Evolutionary conservation across 2,113 vertebrate species (phyloP), one percentile per base, ranked within the genome.

Genomic region (Notarius lentiginosus): DNA sequence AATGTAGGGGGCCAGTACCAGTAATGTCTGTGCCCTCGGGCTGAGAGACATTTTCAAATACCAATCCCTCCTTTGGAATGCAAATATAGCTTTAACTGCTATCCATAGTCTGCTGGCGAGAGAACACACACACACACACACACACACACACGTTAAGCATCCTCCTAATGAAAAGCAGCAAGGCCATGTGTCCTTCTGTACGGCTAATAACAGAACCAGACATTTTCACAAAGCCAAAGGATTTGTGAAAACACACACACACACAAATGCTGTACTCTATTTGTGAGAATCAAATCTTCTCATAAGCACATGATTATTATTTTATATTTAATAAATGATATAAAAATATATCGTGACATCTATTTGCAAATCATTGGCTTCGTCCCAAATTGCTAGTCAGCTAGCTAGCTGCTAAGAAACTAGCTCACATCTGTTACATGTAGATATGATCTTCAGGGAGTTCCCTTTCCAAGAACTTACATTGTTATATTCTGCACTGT

Each of bases 1-100:
- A 70, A 84, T 79, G 61, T 84, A 56, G 63, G 68, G 70, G 86
- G 65, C 56, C 86, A 76, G 70, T 87, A 83, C 79, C 86, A 83
- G 86, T 87, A 87, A 83, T 75, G 86, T 87, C 68, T 82, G 70
- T 76, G 80, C 86, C 86, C 86, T 83, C 56, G 47, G 86, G 86
- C 86, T 34, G 47, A 86, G 80, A 60, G 80, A 73, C 79, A 65
- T 83, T 87, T 75, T 83, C 58, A 65, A 87, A 87, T 87, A 87
- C 80, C 80, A 34, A 60, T 87, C 86, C 66, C 79, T 76, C 70
- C 86, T 83, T 61, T 65, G 86, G 86, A 87, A 87, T 87, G 86
- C 86, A 87, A 87, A 87, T 87, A 83, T 83, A 75, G 68, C 66
- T 53, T 20, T 76, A 75, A 9, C 79, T 76, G 60, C 41, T 41